A percentile compares a stretch with the other conserved stretches of the same genome.
These are phyloP conservation scores for Rhinatrema bivittatum DNA, from an alignment of 2,797 vertebrate species.

Conservation along the genomic window DNA sequence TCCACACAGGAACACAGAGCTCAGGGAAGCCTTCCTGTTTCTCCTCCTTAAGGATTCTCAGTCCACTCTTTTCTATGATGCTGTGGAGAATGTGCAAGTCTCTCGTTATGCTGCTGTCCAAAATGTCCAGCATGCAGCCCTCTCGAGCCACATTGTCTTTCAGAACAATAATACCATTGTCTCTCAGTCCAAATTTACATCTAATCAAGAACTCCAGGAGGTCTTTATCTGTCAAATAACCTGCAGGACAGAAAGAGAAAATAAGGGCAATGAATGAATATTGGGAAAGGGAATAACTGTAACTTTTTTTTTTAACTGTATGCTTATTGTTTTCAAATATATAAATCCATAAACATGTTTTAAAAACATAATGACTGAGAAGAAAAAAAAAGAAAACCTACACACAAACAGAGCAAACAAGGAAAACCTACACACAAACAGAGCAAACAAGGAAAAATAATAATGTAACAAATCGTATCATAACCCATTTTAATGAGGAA, in stretches of 20 bases:
- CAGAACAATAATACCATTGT: conserved; percentile 79
- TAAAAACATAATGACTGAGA: too few species aligned
- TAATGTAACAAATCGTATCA: too few species aligned
- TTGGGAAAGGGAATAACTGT: neutral
- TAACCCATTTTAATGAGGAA: too few species aligned
- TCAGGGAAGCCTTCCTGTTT: conserved; percentile 82
- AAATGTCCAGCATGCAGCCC: conserved; percentile 78
- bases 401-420: too few species aligned
- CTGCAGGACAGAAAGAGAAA: conserved; percentile 41
- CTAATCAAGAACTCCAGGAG: conserved; percentile 77
- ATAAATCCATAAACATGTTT: too few species aligned
- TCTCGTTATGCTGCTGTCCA: conserved; percentile 85
- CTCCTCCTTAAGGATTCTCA: conserved; percentile 69
- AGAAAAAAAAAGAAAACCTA: too few species aligned
- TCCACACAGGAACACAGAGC: conserved; percentile 85
- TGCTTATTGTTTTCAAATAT: too few species aligned
- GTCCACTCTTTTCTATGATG: conserved; percentile 76
- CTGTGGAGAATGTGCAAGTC: conserved; percentile 78
- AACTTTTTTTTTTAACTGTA: too few species aligned
- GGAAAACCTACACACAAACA: too few species aligned
- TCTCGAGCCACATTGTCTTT: conserved; percentile 92
- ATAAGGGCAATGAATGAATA: neutral
- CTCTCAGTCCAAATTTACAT: conserved; percentile 74
- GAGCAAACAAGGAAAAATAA: too few species aligned
- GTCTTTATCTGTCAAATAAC: conserved; percentile 88